Base-by-base conservation (phyloP, 2,113 vertebrate species). In the Sylvicapra grimmia region DNA sequence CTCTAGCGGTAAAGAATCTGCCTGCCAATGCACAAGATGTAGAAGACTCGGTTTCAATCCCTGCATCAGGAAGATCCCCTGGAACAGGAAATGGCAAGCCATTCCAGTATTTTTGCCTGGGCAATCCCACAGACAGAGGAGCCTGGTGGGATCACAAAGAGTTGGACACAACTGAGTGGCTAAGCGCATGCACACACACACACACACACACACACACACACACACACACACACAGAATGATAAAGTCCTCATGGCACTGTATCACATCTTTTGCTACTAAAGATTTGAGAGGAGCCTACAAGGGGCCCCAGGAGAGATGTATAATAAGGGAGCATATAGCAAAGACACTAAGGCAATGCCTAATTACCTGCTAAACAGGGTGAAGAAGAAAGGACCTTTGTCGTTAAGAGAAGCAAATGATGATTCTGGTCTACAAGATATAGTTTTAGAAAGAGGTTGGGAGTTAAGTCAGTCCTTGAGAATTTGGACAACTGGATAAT, bases 171-270 rank as follows among this genome's bases (percentile, higher is more conserved):
- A 7, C 36, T 44, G 11, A 75, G 72, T 13, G 6, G 21, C 36
- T 75, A 25, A 44, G 36, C 36, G 0, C 5, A 25, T 0, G 21
- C 2, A 0, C 16, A 4, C 65, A 9, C 33, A 23, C 2, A 56
- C 51, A 16, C 53, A 53, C 15, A 6, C 44, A 61, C 29, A 31
- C 59, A 61, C 59, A 59, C 27, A 61, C 59, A 61, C 27, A 14
- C 2, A 0, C 16, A 4, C 65, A 9, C 33, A 75, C 68, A 44
- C 1, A 44, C 5, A 63, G 25, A 63, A 49, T 85, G 49, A 84
- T 91, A 59, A 93, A 58, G n/a, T 83, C 59, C 85, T 82, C 13
- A 61, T n/a, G 59, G 36, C n/a, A 29, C 47, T 16, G 33, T 25
- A 29, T 54, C 90, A 75, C 72, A 59, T 40, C 51, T 87, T 95